phyloP scores from a whole-genome alignment of 1,140 invertebrate species.

The Agrypnia vestita region DNA sequence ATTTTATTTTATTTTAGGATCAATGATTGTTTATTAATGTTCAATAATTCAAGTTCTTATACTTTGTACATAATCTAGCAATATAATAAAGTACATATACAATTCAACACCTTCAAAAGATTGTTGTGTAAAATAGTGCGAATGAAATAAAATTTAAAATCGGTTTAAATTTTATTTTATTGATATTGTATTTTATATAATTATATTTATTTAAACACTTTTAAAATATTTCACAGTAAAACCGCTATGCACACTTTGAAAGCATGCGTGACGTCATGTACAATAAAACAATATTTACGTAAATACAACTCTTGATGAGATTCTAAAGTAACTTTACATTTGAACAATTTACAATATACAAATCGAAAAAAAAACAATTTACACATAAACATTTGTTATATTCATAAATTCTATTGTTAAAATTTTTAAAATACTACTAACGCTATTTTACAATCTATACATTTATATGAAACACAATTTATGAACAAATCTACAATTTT shows the following conservation, averaged over 20 bases:
- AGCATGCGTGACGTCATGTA: constrained; percentile 1
- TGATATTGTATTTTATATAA: constrained; percentile 11
- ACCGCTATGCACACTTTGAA: constrained; percentile 6
- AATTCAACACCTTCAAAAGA: constrained; percentile 31
- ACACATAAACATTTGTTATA: constrained; percentile 20
- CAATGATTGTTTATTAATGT: constrained; percentile 60
- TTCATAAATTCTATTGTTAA: constrained; percentile 25
- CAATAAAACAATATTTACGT: constrained; percentile 28
- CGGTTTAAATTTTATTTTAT: constrained; percentile 31
- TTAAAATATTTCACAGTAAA: constrained; percentile 24
- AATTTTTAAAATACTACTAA: constrained; percentile 28
- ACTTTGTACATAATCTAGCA: constrained; percentile 58
- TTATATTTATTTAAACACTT: constrained; percentile 33
- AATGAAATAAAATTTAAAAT: constrained; percentile 27
- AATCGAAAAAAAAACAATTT: constrained; percentile 3
- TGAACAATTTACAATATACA: constrained; percentile 35
- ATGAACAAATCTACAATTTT: constrained; percentile 40
- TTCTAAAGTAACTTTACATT: constrained; percentile 18
- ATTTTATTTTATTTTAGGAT: constrained; percentile 47
- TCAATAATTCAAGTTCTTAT: constrained; percentile 56
- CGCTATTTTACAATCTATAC: constrained; percentile 31
- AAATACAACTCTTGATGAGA: neutral
- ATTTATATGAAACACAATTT: constrained; percentile 29
- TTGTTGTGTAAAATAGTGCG: neutral
- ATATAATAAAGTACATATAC: constrained; percentile 45